These are phyloP conservation scores for Alexandromys fortis DNA, from an alignment of 2,113 vertebrate genomes.

Conservation along the genomic window DNA sequence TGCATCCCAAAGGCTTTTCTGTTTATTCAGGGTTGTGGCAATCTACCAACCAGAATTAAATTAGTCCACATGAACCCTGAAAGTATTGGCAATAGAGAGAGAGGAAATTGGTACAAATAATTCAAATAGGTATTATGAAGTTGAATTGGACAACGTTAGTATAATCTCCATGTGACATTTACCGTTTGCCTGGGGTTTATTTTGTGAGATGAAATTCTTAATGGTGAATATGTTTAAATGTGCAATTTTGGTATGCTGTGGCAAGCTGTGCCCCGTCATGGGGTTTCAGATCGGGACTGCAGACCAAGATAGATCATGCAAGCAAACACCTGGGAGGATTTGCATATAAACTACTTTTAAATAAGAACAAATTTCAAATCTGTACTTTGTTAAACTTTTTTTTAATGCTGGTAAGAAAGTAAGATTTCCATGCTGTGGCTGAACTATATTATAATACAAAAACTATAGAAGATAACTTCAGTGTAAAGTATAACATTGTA, in stretches of 20 bases:
- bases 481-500: background rate
- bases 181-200: background rate
- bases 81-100: background rate
- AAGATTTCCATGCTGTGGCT: background rate
- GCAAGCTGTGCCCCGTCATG: background rate
- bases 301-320: background rate
- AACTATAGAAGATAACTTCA: background rate
- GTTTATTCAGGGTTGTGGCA: background rate
- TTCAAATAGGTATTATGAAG: background rate
- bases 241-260: background rate
- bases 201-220: slow-evolving; percentile 45
- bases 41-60: background rate
- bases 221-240: background rate
- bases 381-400: background rate
- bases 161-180: background rate
- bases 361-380: background rate
- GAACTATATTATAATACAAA: slow-evolving; percentile 26
- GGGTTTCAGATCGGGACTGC: background rate
- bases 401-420: background rate
- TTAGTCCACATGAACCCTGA: background rate
- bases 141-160: background rate
- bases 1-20: background rate
- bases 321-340: background rate
- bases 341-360: slow-evolving; percentile 7
- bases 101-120: background rate